These are phyloP conservation scores for Phylloscopus trochiloides DNA, from an alignment of 2,113 vertebrate genomes.

Conservation along the genomic window DNA sequence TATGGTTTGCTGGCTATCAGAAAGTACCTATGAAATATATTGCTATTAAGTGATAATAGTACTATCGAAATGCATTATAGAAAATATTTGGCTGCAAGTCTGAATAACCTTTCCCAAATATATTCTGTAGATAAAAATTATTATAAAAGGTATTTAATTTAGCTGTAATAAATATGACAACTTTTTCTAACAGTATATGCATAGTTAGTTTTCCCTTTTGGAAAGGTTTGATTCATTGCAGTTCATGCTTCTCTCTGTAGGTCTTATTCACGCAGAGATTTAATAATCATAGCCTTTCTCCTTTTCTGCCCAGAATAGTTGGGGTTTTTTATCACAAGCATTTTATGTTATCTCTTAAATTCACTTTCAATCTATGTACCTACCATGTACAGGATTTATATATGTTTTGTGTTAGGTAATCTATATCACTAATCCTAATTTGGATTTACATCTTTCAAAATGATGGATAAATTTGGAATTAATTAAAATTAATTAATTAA, in stretches of 20 bases:
- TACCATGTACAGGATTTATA: neutral
- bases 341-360: neutral
- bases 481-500: slow-evolving; percentile 17
- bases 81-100: neutral
- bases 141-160: neutral
- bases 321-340: neutral
- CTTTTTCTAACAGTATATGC: neutral
- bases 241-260: neutral
- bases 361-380: neutral
- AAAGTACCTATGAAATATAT: neutral
- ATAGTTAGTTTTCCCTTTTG: neutral
- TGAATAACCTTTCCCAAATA: slow-evolving; percentile 20
- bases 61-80: neutral
- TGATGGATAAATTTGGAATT: neutral
- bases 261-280: neutral
- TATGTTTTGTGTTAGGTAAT: neutral
- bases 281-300: neutral
- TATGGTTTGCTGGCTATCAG: neutral
- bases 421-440: slow-evolving; percentile 49
- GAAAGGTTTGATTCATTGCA: neutral
- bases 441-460: slow-evolving; percentile 52
- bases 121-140: neutral
- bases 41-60: neutral
- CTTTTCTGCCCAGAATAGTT: neutral
- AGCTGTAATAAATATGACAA: neutral